Evolutionary conservation across 2,797 vertebrate genomes (phyloP), one percentile per base, ranked within the genome.

Genomic region (Anabas testudineus): DNA sequence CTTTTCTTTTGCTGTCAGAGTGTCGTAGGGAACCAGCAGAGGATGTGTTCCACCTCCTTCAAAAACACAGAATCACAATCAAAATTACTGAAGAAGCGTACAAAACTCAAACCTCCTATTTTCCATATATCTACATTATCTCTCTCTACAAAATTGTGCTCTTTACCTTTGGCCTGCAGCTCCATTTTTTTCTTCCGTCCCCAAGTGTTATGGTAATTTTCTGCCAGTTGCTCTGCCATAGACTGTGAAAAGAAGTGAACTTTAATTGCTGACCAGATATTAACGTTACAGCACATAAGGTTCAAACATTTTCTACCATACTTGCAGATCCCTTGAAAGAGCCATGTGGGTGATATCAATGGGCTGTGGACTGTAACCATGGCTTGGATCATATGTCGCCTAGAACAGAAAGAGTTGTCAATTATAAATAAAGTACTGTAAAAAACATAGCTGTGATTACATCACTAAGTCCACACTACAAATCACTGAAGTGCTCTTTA

Each of bases 191-290:
- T 99, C 92, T 99, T 99, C n/a, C 96, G 92, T 0, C 97, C 97
- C 97, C 97, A 98, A 1, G 97, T 99, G 88, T 99, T 99, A 67
- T 99, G 97, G 72, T 99, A 99, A 81, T 99, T 99, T 88, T 99
- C 97, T 0, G 97, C 97, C 81, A 98, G 80, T 82, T 99, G 97
- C 71, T 99, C 97, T 0, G 96, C 96, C 97, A 98, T 99, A 54
- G 96, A 96, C 97, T 99, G 78, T 58, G 30, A n/a, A 67, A n/a
- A 70, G 19, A 78, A 26, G 39, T 10, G 21, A 52, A 22, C 1
- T n/a, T 41, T 81, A 1, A 83, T 36, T 59, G 49, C 15, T 42
- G 48, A 80, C 39, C 18, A 19, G 8, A 68, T 54, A 5, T 7
- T n/a, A 28, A 46, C 2, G 58, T 41, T 41, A 22, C 3, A 30